Percentiles rank a stretch among this genome's conserved stretches.
phyloP scores from a whole-genome alignment of 2,113 vertebrate species.

The Symphodus melops region DNA sequence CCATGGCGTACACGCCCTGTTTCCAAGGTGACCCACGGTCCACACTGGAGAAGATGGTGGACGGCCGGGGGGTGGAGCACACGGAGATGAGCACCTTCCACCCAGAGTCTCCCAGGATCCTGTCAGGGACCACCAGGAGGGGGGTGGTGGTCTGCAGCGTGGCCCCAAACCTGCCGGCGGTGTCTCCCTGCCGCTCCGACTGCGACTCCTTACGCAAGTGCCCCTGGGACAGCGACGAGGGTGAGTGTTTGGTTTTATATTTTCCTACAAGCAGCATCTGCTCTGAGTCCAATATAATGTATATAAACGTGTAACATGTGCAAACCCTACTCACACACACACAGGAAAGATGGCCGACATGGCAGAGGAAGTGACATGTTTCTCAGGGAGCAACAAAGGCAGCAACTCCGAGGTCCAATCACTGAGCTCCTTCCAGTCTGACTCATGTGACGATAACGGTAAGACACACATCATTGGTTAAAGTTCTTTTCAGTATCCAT shows the following conservation, averaged over 20 bases:
- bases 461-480: constrained; percentile 67
- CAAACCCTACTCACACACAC: neutral
- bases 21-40: constrained; percentile 92
- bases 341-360: constrained; percentile 91
- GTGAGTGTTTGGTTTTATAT: constrained; percentile 69
- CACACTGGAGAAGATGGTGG: constrained; percentile 92
- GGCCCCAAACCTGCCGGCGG: constrained; percentile 91
- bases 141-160: constrained; percentile 97
- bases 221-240: constrained; percentile 91
- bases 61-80: constrained; percentile 87
- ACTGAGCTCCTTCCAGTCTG: constrained; percentile 95
- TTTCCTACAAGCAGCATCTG: too few relatives aligned
- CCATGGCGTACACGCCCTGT: constrained; percentile 96
- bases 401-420: constrained; percentile 97
- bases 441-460: constrained; percentile 98
- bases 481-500: too few relatives aligned
- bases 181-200: constrained; percentile 92
- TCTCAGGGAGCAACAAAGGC: constrained; percentile 94
- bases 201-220: constrained; percentile 95
- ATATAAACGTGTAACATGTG: neutral
- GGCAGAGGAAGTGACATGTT: constrained; percentile 92
- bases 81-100: constrained; percentile 98
- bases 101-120: constrained; percentile 92
- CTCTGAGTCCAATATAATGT: too few relatives aligned
- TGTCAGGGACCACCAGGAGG: constrained; percentile 85